These are phyloP conservation scores for Aphidius colemani DNA, from an alignment of 2,888 invertebrate genomes.

Conservation along the genomic window DNA sequence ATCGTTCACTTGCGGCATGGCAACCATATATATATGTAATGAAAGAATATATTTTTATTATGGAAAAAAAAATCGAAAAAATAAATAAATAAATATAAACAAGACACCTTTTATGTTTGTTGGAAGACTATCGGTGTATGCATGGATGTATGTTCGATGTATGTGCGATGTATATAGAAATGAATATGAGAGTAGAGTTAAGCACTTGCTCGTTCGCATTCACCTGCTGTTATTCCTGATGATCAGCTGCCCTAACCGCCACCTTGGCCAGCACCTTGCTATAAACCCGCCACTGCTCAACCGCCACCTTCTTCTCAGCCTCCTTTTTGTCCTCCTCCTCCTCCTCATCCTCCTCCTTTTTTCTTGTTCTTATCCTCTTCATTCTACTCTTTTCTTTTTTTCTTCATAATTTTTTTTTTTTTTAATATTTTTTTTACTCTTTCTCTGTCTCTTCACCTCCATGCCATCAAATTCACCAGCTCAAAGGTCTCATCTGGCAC, in stretches of 20 bases:
- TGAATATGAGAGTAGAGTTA: slow-evolving; percentile 2
- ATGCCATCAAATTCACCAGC: slow-evolving; percentile 27
- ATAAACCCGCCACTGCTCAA: slow-evolving; percentile 45
- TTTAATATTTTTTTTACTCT: slow-evolving; percentile 12
- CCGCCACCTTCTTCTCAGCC: slow-evolving; percentile 39
- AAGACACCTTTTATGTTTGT: too few relatives aligned
- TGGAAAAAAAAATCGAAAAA: too few relatives aligned
- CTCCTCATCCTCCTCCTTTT: slow-evolving; percentile 25
- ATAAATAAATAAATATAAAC: too few relatives aligned
- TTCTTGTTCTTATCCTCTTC: too few relatives aligned
- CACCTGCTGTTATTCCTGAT: slow-evolving; percentile 58
- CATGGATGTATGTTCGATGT: background rate
- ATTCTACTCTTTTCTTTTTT: too few relatives aligned
- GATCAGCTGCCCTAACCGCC: slow-evolving; percentile 59
- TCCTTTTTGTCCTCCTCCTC: slow-evolving; percentile 32
- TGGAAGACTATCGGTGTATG: too few relatives aligned
- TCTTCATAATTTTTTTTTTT: too few relatives aligned
- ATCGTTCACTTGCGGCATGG: background rate
- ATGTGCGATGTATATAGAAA: slow-evolving; percentile 4
- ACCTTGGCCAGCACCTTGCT: slow-evolving; percentile 57
- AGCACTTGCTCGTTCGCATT: slow-evolving; percentile 47
- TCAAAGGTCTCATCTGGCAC: slow-evolving; percentile 12
- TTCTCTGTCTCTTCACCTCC: slow-evolving; percentile 16
- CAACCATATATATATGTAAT: too few relatives aligned
- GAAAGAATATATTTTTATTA: too few relatives aligned